Conservation (phyloP, 2,888 invertebrate genomes). For the Megamerina dolium region DNA sequence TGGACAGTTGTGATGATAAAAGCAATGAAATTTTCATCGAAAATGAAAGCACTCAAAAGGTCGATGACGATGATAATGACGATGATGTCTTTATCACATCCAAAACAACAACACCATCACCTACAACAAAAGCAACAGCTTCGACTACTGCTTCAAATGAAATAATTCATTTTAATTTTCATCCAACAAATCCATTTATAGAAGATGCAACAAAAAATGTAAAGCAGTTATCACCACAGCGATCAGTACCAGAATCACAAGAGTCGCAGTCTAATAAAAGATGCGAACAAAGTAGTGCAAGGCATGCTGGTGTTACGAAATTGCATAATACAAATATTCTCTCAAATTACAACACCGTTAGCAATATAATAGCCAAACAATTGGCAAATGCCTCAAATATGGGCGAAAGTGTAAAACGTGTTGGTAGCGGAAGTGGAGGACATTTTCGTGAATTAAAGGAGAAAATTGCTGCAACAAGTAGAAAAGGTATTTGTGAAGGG, state of each 20-base stretch:
- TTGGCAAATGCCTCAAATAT: conserved; percentile 35
- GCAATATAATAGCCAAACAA: conserved; percentile 44
- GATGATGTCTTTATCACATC: conserved; percentile 35
- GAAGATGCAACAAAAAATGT: conserved; percentile 26
- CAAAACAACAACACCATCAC: conserved; percentile 7
- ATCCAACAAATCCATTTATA: conserved; percentile 46
- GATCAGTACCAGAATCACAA: not conserved
- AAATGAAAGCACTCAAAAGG: conserved; percentile 14
- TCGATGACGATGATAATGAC: conserved; percentile 27
- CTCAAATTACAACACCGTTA: conserved; percentile 36
- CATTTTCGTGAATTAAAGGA: conserved; percentile 57
- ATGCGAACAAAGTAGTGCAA: conserved; percentile 1
- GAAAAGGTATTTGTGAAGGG: conserved; percentile 41
- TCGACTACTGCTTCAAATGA: not conserved
- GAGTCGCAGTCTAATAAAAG: not conserved
- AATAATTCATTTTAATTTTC: conserved; percentile 32
- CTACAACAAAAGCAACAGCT: no score
- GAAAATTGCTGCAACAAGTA: conserved; percentile 51
- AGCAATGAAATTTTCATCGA: no score
- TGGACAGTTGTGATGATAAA: no score
- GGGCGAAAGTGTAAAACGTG: conserved; percentile 34
- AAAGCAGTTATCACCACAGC: not conserved
- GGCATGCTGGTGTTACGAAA: conserved; percentile 27
- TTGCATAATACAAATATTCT: conserved; percentile 39
- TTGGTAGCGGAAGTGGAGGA: conserved; percentile 46